Evolutionary conservation across 2,888 invertebrate species (phyloP).

Genomic region (Apoderus coryli): DNA sequence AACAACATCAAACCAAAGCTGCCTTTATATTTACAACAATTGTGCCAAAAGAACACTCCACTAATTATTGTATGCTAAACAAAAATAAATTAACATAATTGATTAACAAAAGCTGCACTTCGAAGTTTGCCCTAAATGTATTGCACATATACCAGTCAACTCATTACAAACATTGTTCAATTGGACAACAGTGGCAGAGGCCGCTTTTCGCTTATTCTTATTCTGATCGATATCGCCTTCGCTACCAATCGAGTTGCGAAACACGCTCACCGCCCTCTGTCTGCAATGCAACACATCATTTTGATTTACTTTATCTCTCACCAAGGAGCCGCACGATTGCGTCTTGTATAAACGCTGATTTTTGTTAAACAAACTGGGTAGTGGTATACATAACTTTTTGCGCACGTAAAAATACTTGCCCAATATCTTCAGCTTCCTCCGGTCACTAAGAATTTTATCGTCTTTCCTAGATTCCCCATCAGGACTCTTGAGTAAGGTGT

Average conservation of each 20-base stretch:
- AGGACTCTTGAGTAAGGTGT: slow-evolving; percentile 21
- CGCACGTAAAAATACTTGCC: slow-evolving; percentile 56
- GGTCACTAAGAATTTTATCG: slow-evolving; percentile 22
- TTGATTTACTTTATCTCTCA: slow-evolving; percentile 37
- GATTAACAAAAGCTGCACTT: slow-evolving; percentile 43
- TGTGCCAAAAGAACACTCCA: too few relatives aligned
- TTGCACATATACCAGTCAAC: slow-evolving; percentile 37
- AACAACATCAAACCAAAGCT: too few relatives aligned
- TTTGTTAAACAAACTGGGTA: slow-evolving; percentile 40
- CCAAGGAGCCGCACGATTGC: slow-evolving; percentile 46
- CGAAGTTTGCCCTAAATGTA: slow-evolving; percentile 40
- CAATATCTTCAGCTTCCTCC: slow-evolving; percentile 44
- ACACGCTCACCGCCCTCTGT: slow-evolving; percentile 33
- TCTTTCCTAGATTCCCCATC: slow-evolving; percentile 11
- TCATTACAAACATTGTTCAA: slow-evolving; percentile 33
- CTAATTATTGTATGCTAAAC: too few relatives aligned
- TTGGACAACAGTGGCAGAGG: slow-evolving; percentile 24
- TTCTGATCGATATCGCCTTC: slow-evolving; percentile 39
- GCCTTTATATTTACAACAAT: too few relatives aligned
- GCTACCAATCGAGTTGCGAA: slow-evolving; percentile 28
- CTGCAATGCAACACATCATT: slow-evolving; percentile 28
- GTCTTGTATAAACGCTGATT: slow-evolving; percentile 43
- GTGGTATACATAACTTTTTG: slow-evolving; percentile 46
- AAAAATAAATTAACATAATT: too few relatives aligned
- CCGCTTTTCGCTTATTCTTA: slow-evolving; percentile 18